Evolutionary conservation across 2,797 vertebrate genomes (phyloP), one percentile per base, ranked within the genome.

Genomic region (Arctocebus calabarensis): DNA sequence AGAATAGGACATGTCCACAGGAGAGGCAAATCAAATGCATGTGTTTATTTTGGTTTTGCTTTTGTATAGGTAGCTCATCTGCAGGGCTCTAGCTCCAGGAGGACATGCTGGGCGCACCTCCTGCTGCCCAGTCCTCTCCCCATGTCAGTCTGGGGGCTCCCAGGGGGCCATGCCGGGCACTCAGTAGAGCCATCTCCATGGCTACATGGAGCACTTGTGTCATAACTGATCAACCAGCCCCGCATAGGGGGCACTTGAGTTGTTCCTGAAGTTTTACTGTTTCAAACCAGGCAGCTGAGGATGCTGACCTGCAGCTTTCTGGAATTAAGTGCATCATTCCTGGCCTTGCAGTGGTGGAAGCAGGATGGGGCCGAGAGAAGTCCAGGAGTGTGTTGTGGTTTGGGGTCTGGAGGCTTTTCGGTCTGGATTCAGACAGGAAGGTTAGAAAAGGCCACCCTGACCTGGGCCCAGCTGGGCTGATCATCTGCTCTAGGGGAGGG

Each of bases 141-240:
- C 7, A n/a, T 0, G 22, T 34, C 3, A 1, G 29, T 71, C 22
- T 0, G 0, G 20, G 11, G 40, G 55, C 48, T 45, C 55, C 70
- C 32, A 7, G 40, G 19, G 59, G 34, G 11, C 27, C n/a, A 7
- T 3, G 14, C 23, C 14, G 2, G 12, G 32, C 32, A n/a, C 62
- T 7, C 62, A 0, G 32, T 66, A 17, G 29, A 66, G 32, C 32
- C 55, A 3, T n/a, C 64, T 66, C 32, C 64, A 19, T 16, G 16
- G 0, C 45, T 17, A 34, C 2, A 0, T 43, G 29, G 13, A 2
- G 22, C 0, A 5, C 29, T 16, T 3, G n/a, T 2, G 0, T 32
- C 9, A 0, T 34, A 11, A 61, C 86, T 10, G 16, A 8, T 0
- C 22, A 7, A 16, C 7, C 17, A 10, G 25, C 29, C 23, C 34